Conservation (phyloP, 2,888 invertebrate species). For the Esperia sulphurella region DNA sequence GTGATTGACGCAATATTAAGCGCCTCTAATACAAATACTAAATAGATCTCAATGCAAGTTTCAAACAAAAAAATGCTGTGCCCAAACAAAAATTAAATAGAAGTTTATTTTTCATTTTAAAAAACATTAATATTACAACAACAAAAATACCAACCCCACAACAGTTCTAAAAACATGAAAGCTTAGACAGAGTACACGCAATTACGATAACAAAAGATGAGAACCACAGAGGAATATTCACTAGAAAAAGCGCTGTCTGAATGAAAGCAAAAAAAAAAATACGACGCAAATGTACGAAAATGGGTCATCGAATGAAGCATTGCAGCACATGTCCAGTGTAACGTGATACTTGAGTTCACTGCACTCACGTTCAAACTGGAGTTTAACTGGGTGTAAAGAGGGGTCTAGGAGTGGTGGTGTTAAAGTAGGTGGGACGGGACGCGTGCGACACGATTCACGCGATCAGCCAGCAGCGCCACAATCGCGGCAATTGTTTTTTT, state of each 20-base stretch:
- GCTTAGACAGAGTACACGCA: slow-evolving; percentile 27
- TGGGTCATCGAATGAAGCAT: slow-evolving; percentile 55
- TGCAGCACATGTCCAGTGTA: slow-evolving; percentile 31
- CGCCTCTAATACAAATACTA: background rate
- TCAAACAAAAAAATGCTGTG: background rate
- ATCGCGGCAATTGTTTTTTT: slow-evolving; percentile 38
- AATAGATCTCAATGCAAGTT: no score
- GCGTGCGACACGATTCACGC: slow-evolving; percentile 37
- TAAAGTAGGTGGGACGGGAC: slow-evolving; percentile 23
- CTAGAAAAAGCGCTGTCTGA: slow-evolving; percentile 39
- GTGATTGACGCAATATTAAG: no score
- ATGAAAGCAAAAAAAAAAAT: slow-evolving; percentile 50
- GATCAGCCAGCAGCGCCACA: slow-evolving; percentile 25
- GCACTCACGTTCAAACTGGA: slow-evolving; percentile 15
- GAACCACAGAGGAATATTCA: slow-evolving; percentile 27
- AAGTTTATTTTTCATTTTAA: no score
- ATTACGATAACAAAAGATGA: slow-evolving; percentile 41
- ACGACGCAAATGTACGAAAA: slow-evolving; percentile 47
- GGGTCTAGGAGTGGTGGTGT: slow-evolving; percentile 21
- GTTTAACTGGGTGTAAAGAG: slow-evolving; percentile 11
- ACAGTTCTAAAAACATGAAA: slow-evolving; percentile 14
- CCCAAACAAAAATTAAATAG: no score
- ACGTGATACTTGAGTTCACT: slow-evolving; percentile 25
- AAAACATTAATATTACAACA: no score
- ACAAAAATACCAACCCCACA: background rate